These are phyloP conservation scores for Meandrina meandrites DNA, from an alignment of 92 coral and sea anemone species.

Conservation along the genomic window DNA sequence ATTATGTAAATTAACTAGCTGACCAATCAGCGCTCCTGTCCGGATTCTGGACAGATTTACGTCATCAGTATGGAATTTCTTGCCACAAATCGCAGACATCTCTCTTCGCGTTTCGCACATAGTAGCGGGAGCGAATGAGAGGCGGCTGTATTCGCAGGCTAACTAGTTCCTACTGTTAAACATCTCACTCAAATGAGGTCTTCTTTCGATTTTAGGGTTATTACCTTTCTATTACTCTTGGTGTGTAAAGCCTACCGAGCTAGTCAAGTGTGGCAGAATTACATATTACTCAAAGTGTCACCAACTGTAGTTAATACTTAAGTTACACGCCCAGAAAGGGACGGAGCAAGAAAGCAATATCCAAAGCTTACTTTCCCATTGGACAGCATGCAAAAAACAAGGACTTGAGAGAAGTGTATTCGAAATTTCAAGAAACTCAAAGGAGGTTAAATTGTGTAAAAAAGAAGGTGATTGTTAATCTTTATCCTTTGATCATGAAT, in stretches of 20 bases:
- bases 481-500: constrained; percentile 32
- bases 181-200: constrained; percentile 32
- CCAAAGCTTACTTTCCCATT: constrained; percentile 40
- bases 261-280: constrained; percentile 2
- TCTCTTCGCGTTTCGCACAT: no score
- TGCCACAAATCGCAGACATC: no score
- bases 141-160: constrained; percentile 1
- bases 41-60: no score
- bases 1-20: no score
- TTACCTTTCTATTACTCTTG: constrained; percentile 10
- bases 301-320: constrained; percentile 25
- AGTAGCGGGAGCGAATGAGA: no score
- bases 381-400: constrained; percentile 46
- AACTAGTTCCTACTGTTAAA: constrained; percentile 32
- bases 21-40: no score
- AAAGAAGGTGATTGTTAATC: constrained; percentile 42
- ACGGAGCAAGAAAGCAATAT: constrained; percentile 31
- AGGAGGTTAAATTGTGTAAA: constrained; percentile 30
- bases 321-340: constrained; percentile 7
- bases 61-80: no score
- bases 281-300: constrained; percentile 9
- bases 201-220: constrained; percentile 12
- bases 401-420: constrained; percentile 42
- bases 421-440: constrained; percentile 32
- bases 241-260: neutral